A percentile compares a stretch with the other conserved stretches of the same genome.
These are phyloP conservation scores for Trichogramma evanescens DNA, from an alignment of 2,888 invertebrate genomes.

Conservation along the genomic window DNA sequence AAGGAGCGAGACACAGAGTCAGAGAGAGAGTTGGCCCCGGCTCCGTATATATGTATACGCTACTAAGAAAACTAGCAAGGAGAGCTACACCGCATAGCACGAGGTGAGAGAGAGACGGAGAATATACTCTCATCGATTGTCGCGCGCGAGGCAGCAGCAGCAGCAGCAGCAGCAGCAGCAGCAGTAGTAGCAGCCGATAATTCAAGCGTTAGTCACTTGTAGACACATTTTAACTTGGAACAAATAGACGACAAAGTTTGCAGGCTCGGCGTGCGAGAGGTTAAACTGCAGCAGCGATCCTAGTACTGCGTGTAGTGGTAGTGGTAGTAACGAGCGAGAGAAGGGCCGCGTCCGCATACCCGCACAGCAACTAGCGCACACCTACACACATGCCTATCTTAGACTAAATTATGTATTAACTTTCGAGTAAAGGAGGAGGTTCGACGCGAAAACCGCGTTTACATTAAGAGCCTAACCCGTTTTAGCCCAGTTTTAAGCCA, in stretches of 20 bases:
- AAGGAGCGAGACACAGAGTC: neutral
- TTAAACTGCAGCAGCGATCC: conserved; percentile 14
- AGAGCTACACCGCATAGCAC: too few relatives aligned
- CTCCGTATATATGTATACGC: too few relatives aligned
- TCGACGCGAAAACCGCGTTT: conserved; percentile 22
- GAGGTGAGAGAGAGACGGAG: too few relatives aligned
- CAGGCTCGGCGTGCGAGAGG: conserved; percentile 12
- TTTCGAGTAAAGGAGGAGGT: conserved; percentile 12
- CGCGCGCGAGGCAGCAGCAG: conserved; percentile 10
- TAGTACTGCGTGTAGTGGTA: too few relatives aligned
- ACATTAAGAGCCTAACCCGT: conserved; percentile 17
- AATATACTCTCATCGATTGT: too few relatives aligned
- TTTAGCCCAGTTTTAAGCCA: neutral
- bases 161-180: conserved; percentile 16
- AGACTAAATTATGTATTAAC: conserved; percentile 24
- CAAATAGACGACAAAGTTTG: conserved; percentile 25
- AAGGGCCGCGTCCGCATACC: conserved; percentile 10
- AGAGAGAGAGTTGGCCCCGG: neutral
- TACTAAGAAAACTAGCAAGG: too few relatives aligned
- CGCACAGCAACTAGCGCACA: neutral
- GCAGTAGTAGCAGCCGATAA: conserved; percentile 21
- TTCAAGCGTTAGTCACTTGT: conserved; percentile 23
- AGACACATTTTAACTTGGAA: conserved; percentile 23
- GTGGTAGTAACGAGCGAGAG: neutral
- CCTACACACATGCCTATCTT: too few relatives aligned